These are phyloP conservation scores for Cladorhizidae sp. DNA, from an alignment of 37 sponge, comb jelly and placozoan genomes.

Conservation along the genomic window DNA sequence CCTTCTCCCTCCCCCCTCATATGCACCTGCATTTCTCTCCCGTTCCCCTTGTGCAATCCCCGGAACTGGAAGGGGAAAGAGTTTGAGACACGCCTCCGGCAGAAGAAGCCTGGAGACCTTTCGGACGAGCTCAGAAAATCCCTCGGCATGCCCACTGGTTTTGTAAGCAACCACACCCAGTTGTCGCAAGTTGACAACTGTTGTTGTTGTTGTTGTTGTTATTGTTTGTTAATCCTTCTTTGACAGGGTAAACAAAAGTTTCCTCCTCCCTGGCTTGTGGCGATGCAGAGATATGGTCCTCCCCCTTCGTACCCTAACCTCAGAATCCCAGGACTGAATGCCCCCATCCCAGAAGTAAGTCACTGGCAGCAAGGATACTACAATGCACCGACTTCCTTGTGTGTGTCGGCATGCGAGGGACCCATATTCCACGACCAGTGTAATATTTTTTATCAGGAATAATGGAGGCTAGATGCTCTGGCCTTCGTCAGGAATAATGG, in stretches of 20 bases:
- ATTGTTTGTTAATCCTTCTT: neutral
- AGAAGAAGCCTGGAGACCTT: conserved; percentile 95
- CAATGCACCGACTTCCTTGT: neutral
- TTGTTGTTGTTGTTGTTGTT: neutral
- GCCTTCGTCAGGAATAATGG: too few species aligned
- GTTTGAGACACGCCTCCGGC: conserved; percentile 92
- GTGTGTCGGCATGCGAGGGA: neutral
- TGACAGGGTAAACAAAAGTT: conserved; percentile 77
- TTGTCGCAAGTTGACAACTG: neutral
- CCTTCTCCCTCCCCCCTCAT: too few species aligned
- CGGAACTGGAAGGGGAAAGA: conserved; percentile 93
- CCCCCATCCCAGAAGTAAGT: conserved; percentile 94
- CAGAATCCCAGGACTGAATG: conserved; percentile 92
- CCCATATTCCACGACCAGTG: too few species aligned
- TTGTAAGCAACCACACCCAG: conserved; percentile 35
- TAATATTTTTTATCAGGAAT: too few species aligned
- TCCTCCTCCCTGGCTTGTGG: conserved; percentile 98
- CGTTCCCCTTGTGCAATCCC: too few species aligned
- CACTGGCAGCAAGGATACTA: neutral
- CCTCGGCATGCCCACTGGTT: conserved; percentile 94
- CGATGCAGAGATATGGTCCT: conserved; percentile 99
- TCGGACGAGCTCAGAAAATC: conserved; percentile 89
- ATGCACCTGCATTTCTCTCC: too few species aligned
- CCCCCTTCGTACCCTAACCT: conserved; percentile 98
- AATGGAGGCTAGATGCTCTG: too few species aligned